Percentiles rank a stretch among this genome's conserved stretches.
These are phyloP conservation scores for Apeltes quadracus DNA, from an alignment of 2,113 vertebrate genomes.

Conservation along the genomic window DNA sequence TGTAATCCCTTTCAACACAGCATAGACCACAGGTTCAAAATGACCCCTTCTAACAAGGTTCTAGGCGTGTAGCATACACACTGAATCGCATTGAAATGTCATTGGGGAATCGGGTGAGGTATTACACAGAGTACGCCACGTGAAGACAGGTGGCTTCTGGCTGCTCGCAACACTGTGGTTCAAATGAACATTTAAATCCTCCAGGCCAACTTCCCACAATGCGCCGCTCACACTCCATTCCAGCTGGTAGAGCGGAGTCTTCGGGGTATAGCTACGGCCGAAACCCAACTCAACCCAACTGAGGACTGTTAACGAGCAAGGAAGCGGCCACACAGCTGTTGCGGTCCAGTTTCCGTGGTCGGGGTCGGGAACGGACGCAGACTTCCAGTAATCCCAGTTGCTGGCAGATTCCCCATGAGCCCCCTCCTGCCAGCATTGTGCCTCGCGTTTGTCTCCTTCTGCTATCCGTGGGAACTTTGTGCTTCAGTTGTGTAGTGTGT, in stretches of 20 bases:
- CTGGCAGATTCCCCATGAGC: conserved; percentile 19
- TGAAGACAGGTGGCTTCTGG: neutral
- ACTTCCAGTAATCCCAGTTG: conserved; percentile 28
- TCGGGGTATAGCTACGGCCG: no score
- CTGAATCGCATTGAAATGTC: neutral
- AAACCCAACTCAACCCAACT: neutral
- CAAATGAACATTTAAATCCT: neutral
- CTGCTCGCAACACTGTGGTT: neutral
- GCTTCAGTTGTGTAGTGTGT: neutral
- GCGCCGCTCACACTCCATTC: neutral
- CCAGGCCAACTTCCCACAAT: neutral
- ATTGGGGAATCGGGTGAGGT: neutral
- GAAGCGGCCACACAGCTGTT: neutral
- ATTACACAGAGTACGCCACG: neutral
- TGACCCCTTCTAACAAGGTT: neutral
- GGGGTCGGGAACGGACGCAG: conserved; percentile 7
- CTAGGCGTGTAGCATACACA: neutral
- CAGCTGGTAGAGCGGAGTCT: neutral
- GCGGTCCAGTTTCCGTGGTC: conserved; percentile 12
- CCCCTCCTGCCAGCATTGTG: conserved; percentile 8
- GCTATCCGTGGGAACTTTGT: neutral
- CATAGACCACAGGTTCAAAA: neutral
- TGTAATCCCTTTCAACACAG: neutral
- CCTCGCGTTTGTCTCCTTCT: neutral
- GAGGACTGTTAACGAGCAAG: conserved; percentile 1